Evolutionary conservation across 1,140 invertebrate species (phyloP), one percentile per base, ranked within the genome.

Genomic region (Camponotus vicinus): DNA sequence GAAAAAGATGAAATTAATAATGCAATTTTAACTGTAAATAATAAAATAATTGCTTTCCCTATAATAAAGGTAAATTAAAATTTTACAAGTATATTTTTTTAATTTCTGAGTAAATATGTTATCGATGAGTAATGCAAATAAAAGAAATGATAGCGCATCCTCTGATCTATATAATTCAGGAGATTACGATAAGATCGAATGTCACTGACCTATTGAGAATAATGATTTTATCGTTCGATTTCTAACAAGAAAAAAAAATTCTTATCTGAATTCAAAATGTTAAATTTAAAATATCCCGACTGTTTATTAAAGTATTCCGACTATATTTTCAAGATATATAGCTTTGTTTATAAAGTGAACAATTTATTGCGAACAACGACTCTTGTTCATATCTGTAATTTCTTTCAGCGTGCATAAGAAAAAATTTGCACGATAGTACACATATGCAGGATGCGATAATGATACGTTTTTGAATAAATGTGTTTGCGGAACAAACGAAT

Each of bases 401-500:
- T 37, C 69, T 49, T 61, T 3, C 7, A 45, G 40, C 32, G 27
- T 42, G 32, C 40, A 7, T 61, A 27, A 32, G 15, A 63, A 70
- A 69, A 57, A 73, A 49, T 61, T 59, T 40, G 11, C 79, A 27
- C 52, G 78, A 37, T 82, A 73, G 67, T 82, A 45, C 55, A 45
- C 27, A 73, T 27, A 18, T 27, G 27, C 32, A 34, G 78, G 64
- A 59, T 45, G 69, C 78, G 64, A 59, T 73, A 34, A 73, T 83
- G 69, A 75, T 40, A 75, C 40, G 27, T 83, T 73, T 52, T 83
- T 61, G 69, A 83, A 73, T 75, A 83, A 73, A 75, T 73, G 79
- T 83, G 69, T 83, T 83, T 83, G 69, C 79, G 69, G 79, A 75
- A 83, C 79, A 83, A 83, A 83, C 79, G 40, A 52, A 64, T 67